phyloP scores from a whole-genome alignment of 2,888 invertebrate species.

The Platycheirus albimanus region DNA sequence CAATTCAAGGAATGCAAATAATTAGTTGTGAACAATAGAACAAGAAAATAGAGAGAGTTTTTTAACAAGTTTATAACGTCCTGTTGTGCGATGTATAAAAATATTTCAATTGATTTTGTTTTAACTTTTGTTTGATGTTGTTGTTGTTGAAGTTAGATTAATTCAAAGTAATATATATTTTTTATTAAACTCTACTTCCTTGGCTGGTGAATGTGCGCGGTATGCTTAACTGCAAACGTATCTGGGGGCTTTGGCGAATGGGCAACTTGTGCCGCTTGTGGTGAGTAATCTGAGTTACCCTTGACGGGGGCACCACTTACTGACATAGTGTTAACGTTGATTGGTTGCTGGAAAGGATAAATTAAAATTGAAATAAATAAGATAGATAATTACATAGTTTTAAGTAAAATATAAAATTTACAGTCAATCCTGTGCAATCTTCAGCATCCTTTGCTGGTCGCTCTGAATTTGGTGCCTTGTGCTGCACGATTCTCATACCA shows the following conservation, averaged over 20 bases:
- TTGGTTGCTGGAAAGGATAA: conserved; percentile 79
- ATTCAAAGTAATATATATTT: too few relatives aligned
- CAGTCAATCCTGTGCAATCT: conserved; percentile 89
- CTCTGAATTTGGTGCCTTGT: conserved; percentile 88
- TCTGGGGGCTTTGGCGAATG: conserved; percentile 91
- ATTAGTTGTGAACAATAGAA: conserved; percentile 50
- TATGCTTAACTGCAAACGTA: conserved; percentile 85
- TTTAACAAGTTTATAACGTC: conserved; percentile 31
- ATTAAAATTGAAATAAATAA: not conserved
- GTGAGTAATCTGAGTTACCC: conserved; percentile 94
- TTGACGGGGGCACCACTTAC: conserved; percentile 91
- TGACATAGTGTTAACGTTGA: conserved; percentile 87
- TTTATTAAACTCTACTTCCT: conserved; percentile 86
- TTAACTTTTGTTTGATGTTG: not conserved
- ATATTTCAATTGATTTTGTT: conserved; percentile 42
- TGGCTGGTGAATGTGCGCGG: conserved; percentile 92
- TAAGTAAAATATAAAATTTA: conserved; percentile 80
- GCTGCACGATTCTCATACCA: conserved; percentile 95
- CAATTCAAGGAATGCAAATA: conserved; percentile 65
- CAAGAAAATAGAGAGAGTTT: not conserved
- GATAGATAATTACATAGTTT: not conserved
- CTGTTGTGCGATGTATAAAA: conserved; percentile 60
- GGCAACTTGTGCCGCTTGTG: conserved; percentile 93
- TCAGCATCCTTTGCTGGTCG: conserved; percentile 88
- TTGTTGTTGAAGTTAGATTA: not conserved